Conservation (phyloP, 2,888 invertebrate species). For the Machimus rusticus region DNA sequence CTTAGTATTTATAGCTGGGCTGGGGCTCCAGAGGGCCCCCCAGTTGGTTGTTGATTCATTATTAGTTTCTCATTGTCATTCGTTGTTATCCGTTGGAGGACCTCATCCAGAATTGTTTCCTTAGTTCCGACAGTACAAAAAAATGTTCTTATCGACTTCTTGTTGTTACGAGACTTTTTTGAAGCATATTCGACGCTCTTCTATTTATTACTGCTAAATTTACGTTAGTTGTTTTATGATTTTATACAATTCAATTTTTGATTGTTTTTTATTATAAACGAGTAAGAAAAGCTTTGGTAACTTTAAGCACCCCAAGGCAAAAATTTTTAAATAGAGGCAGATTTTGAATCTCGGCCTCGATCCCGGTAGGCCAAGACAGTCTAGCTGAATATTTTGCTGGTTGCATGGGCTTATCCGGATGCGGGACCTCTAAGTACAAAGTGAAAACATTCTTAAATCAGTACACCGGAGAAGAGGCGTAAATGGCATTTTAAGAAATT, state of each 20-base stretch:
- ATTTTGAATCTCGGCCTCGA: not conserved
- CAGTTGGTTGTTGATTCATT: slow-evolving; percentile 31
- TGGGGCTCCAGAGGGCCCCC: not conserved
- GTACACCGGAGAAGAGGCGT: not conserved
- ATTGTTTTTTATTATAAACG: not conserved
- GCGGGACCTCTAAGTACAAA: slow-evolving; percentile 19
- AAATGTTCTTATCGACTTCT: slow-evolving; percentile 7
- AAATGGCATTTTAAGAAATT: slow-evolving; percentile 22
- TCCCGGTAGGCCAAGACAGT: not conserved
- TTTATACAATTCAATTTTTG: not conserved
- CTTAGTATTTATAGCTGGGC: slow-evolving; percentile 18
- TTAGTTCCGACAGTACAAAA: slow-evolving; percentile 38
- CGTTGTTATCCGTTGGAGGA: slow-evolving; percentile 33
- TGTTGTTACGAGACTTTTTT: slow-evolving; percentile 18
- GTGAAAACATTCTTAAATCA: slow-evolving; percentile 20
- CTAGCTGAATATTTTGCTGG: not conserved
- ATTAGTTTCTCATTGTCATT: slow-evolving; percentile 23
- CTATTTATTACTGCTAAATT: slow-evolving; percentile 21
- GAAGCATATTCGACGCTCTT: slow-evolving; percentile 31
- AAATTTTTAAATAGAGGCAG: not conserved
- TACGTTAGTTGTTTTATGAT: slow-evolving; percentile 9
- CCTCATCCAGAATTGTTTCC: slow-evolving; percentile 17
- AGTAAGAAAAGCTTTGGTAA: not conserved
- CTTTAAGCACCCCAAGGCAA: not conserved
- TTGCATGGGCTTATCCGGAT: not conserved